Base-by-base conservation (phyloP, 2,888 invertebrate genomes). In the Drosophila macrospina region DNA sequence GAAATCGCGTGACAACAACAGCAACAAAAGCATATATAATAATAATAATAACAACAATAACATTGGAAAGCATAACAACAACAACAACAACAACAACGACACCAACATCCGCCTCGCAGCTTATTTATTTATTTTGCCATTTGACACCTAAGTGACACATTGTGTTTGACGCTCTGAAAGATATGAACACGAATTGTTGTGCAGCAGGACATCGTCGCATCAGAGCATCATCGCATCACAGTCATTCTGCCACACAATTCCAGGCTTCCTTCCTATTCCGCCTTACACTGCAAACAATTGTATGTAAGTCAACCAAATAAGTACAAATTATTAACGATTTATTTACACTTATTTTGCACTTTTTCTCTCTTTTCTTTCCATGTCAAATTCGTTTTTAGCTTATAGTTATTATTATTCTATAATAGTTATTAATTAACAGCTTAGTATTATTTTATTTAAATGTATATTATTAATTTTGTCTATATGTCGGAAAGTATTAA, bases 141-240 rank as follows among this genome's bases (percentile, higher is more conserved):
- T 73, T 84, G 87, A 87, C 82, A 82, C 59, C 69, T 61, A 75
- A 80, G 78, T 81, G 82, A 85, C 87, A 87, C 77, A 79, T 76
- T 69, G 47, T 66, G 70, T 54, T 55, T 64, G 63, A 51, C 36
- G 37, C 37, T 37, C 20, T n/a, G 30, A 41, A 30, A 34, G 34
- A 54, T 30, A 36, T 36, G 47, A 48, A 24, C 16, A 34, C 28
- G 41, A 8, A 42, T 30, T 52, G 52, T 57, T 57, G 32, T 50
- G 42, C 42, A 42, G 26, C 64, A 37, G 44, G 61, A 64, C 36
- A 44, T 26, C 32, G 45, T 47, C 36, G 30, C 36, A 37, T 24
- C 30, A 52, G 47, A 30, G 37, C 50, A 50, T 24, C 30, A 52
- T 52, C 36, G 37, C 50, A 50, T 32, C 30, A 37, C 16, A 34